These are phyloP conservation scores for Laodelphax striatellus DNA, from an alignment of 1,140 invertebrate species.

Conservation along the genomic window DNA sequence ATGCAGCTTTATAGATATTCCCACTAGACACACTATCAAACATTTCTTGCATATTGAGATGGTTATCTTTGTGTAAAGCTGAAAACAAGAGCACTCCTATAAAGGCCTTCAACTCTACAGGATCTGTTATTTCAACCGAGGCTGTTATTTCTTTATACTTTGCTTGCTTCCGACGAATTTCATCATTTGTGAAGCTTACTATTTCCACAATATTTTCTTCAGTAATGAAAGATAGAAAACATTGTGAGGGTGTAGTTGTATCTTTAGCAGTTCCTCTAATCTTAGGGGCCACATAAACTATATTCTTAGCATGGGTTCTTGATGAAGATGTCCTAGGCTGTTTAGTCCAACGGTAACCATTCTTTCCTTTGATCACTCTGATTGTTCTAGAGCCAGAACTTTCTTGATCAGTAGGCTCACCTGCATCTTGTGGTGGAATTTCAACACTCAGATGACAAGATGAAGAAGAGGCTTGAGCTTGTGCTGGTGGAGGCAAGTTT, in stretches of 20 bases:
- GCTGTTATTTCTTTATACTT: conserved; percentile 3
- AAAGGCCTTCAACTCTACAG: conserved; percentile 17
- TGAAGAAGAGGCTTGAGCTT: too few relatives aligned
- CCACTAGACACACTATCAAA: conserved; percentile 20
- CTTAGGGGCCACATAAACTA: too few relatives aligned
- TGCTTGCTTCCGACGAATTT: conserved; percentile 15
- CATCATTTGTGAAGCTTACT: conserved; percentile 8
- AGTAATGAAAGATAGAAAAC: conserved; percentile 4
- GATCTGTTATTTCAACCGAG: neutral
- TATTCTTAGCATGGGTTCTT: too few relatives aligned
- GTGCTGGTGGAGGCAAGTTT: too few relatives aligned
- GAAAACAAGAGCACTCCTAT: conserved; percentile 22
- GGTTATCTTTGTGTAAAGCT: conserved; percentile 22
- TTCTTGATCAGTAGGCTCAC: too few relatives aligned
- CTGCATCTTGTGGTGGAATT: too few relatives aligned
- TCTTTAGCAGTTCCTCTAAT: neutral
- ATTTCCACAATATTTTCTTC: conserved; percentile 5
- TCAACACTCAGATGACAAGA: too few relatives aligned
- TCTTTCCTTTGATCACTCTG: too few relatives aligned
- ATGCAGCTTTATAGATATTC: conserved; percentile 22
- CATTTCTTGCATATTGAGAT: conserved; percentile 19
- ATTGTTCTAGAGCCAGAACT: too few relatives aligned
- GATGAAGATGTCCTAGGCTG: too few relatives aligned
- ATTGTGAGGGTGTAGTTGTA: conserved; percentile 1
- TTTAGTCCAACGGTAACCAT: too few relatives aligned